Conservation (phyloP, 2,888 invertebrate species). For the Megamerina dolium region DNA sequence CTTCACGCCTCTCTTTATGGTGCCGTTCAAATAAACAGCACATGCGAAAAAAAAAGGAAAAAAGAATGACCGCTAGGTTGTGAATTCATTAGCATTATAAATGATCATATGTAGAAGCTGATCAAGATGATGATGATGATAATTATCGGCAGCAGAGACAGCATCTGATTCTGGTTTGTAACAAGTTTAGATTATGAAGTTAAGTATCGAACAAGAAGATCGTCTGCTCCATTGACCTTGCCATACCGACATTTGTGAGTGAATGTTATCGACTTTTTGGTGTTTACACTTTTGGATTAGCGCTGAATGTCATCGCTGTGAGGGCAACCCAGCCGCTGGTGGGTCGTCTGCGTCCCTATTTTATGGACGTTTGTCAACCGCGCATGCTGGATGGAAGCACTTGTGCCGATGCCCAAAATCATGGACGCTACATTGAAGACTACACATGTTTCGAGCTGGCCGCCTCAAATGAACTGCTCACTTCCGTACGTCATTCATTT, state of each 20-base stretch:
- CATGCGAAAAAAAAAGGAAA: too few relatives aligned
- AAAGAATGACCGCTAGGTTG: too few relatives aligned
- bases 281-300: conserved; percentile 36
- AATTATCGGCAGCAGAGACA: too few relatives aligned
- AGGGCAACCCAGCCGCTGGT: conserved; percentile 23
- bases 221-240: conserved; percentile 32
- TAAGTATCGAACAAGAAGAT: too few relatives aligned
- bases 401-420: conserved; percentile 23
- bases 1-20: too few relatives aligned
- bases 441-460: conserved; percentile 33
- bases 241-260: conserved; percentile 37
- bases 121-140: too few relatives aligned
- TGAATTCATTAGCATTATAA: too few relatives aligned
- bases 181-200: too few relatives aligned
- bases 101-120: too few relatives aligned
- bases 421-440: conserved; percentile 22
- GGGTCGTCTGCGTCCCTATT: conserved; percentile 36
- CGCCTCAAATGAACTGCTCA: conserved; percentile 26
- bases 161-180: too few relatives aligned
- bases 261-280: conserved; percentile 38
- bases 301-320: conserved; percentile 26
- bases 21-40: too few relatives aligned
- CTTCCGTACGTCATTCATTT: conserved; percentile 34
- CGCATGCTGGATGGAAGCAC: conserved; percentile 14
- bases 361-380: conserved; percentile 36